These are phyloP conservation scores for Hoplostethus atlanticus DNA, from an alignment of 2,797 vertebrate genomes.

Conservation along the genomic window DNA sequence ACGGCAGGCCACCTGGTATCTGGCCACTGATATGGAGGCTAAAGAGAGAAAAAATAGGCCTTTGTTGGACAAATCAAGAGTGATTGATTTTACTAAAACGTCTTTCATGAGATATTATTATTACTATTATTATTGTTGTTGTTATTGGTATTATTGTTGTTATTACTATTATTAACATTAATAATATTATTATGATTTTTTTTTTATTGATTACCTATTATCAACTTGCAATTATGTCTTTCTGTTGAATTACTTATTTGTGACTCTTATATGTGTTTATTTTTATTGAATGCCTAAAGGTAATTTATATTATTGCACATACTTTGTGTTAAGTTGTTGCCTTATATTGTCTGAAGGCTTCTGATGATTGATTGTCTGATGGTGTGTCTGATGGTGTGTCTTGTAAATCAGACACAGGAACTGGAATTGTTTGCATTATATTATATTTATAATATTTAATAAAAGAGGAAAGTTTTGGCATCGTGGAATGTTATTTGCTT, in stretches of 20 bases:
- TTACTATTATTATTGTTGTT: background rate
- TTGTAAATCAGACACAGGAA: slow-evolving; percentile 55
- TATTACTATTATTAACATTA: background rate
- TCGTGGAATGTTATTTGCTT: slow-evolving; percentile 28
- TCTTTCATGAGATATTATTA: slow-evolving; percentile 34
- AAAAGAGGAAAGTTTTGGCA: slow-evolving; percentile 46
- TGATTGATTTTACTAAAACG: slow-evolving; percentile 46
- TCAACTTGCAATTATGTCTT: slow-evolving; percentile 59
- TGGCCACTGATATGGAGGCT: slow-evolving; percentile 38
- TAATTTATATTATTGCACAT: slow-evolving; percentile 56
- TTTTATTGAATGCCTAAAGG: slow-evolving; percentile 56
- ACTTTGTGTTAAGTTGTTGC: slow-evolving; percentile 55
- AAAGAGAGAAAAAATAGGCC: slow-evolving; percentile 12
- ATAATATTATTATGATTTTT: slow-evolving; percentile 1
- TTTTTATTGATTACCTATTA: slow-evolving; percentile 31
- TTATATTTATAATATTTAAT: slow-evolving; percentile 72
- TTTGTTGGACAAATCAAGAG: slow-evolving; percentile 41
- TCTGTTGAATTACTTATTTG: slow-evolving; percentile 61
- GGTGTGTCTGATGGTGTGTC: slow-evolving; percentile 44
- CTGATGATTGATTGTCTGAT: slow-evolving; percentile 59
- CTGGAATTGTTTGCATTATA: slow-evolving; percentile 67
- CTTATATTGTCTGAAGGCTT: slow-evolving; percentile 62
- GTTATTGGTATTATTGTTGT: slow-evolving; percentile 9
- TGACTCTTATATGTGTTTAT: slow-evolving; percentile 50
- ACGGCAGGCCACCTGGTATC: slow-evolving; percentile 30